Evolutionary conservation across 2,113 vertebrate species (phyloP), one percentile per base, ranked within the genome.

Genomic region (Cricetomys ansorgei): DNA sequence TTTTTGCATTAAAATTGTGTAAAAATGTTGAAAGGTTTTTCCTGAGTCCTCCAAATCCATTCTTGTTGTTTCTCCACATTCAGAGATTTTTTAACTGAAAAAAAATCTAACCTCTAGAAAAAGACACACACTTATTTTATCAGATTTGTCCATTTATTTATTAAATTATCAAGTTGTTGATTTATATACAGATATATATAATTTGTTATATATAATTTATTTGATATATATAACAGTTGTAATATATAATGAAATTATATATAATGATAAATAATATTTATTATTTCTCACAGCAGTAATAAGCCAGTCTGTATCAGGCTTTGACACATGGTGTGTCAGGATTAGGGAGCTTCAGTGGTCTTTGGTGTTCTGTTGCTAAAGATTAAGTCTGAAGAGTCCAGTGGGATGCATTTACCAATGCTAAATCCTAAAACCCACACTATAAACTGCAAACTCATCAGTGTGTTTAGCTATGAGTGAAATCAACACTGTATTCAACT

Each of bases 301-400:
- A 96, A 86, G 75, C 23, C 72, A 76, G 43, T 73, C 48, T 31
- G 27, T 34, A 73, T 55, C 7, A 80, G 50, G 69, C 73, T 93
- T 29, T 81, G 34, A 57, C 34, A 40, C 75, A n/a, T 84, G 92
- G 94, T 96, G 90, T 79, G 2, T 92, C 72, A 95, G n/a, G 96
- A 87, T 53, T 91, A 77, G 83, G 73, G 59, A 25, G 94, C 16
- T 86, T 79, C 80, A 94, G 85, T 94, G 88, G 72, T 88, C 93
- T 96, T 97, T 96, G 75, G 64, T 59, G 50, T 96, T 95, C 90
- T 1, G 0, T 88, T 75, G 89, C 92, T 90, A 96, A 34, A 97
- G 86, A 73, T 94, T 92, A 98, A 97, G 92, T 88, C 34, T 92
- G 40, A 65, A 94, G 95, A 97, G 92, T 94, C 95, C 96, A 96